Base-by-base conservation (phyloP, 2,888 invertebrate genomes). In the Eremobia ochroleuca region DNA sequence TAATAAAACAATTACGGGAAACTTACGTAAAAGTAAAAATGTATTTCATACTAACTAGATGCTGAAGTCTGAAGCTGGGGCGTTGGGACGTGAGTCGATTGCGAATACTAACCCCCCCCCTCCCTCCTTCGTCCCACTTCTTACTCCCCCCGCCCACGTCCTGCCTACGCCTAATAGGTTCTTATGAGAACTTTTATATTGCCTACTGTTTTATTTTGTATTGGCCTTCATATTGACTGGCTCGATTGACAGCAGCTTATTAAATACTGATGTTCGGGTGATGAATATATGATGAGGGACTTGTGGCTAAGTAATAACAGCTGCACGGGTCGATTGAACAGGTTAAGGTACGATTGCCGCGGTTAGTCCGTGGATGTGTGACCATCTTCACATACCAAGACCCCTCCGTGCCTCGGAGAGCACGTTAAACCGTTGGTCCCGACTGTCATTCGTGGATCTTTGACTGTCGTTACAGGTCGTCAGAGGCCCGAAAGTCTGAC, bases 11-110 rank as follows among this genome's bases (percentile, higher is more conserved):
- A 78, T 77, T 77, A 78, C 82, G 75, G 55, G 69, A 79, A 71
- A 75, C 76, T 87, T 83, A 84, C 79, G 74, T 83, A 85, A 87
- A 74, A 83, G 76, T 68, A 76, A 73, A 82, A 82, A 79, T 81
- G 79, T 87, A 89, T 88, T 87, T 84, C 66, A 28, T 76, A 62
- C 62, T 81, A 88, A 88, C 89, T 88, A 87, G 84, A 86, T 69
- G 82, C 77, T 81, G 87, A 86, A 86, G 88, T 87, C 87, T 90
- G 78, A 75, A 88, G 88, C 79, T 85, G 73, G 83, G 79, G 80
- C 46, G 78, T 31, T 61, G 65, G 79, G 90, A 93, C 93, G 93
- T 93, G 93, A 90, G 88, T 71, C 58, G 90, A 87, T 83, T 92
- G 70, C 67, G 67, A 88, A 92, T 86, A 67, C 65, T 58, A 62